Base-by-base conservation (phyloP, 2,113 vertebrate species). In the Eublepharis macularius region DNA sequence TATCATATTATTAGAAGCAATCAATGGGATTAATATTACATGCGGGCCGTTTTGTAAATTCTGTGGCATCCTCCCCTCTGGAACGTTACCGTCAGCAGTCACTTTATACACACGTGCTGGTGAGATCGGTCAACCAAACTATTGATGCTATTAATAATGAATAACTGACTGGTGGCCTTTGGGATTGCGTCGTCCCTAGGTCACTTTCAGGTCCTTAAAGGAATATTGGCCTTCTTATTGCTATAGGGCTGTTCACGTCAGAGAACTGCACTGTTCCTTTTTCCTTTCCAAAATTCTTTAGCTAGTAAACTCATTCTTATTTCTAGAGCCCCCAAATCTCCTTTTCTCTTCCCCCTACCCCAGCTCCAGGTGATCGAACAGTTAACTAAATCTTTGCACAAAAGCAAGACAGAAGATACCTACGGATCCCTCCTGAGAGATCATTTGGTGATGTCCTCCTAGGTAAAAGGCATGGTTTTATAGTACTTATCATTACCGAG, bases 1-100 rank as follows among this genome's bases (percentile, higher is more conserved):
- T 91, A 90, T 43, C 90, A 81, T 95, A 96, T 95, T 95, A 94
- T 96, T 95, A 96, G 95, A 93, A 92, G 75, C 85, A 94, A 95
- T 96, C 95, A 94, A 96, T 97, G 92, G 90, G 94, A 96, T 96
- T 94, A 96, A 96, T 95, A 96, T 96, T 95, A 95, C 94, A 94
- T 94, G 93, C 86, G 63, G 24, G 11, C 81, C 91, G 92, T 94
- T 96, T 95, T 94, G 94, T 92, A 94, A 73, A 93, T 91, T 93
- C 93, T 68, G 69, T 4, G 34, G 85, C 93, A 84, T 85, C 91
- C 93, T 93, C 90, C 92, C 89, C 92, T 24, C 86, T 70, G 39
- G 17, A 19, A 91, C 72, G 65, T 92, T 94, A 91, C 91, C 81
- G 89, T 92, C 92, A 94, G 91, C 85, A 92, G 92, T 24, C 93